A percentile compares a stretch with the other conserved stretches of the same genome.
phyloP scores from a whole-genome alignment of 2,113 vertebrate species.

The Sceloporus tristichus region DNA sequence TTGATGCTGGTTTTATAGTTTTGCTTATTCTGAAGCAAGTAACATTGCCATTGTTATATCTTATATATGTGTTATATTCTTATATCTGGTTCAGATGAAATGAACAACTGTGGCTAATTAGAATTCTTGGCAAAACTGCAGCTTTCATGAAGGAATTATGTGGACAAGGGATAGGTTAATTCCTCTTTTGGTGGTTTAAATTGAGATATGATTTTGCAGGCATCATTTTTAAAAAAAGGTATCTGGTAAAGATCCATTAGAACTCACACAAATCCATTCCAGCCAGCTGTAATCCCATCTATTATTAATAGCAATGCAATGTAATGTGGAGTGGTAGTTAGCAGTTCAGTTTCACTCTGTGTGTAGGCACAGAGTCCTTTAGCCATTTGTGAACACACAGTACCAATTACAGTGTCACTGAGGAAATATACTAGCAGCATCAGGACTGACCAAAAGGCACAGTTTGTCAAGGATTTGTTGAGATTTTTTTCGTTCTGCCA shows the following conservation, averaged over 20 bases:
- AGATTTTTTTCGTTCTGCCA: background rate
- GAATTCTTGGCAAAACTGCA: too few relatives aligned
- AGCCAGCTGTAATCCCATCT: background rate
- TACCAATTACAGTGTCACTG: background rate
- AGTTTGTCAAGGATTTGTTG: background rate
- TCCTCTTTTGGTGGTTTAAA: too few relatives aligned
- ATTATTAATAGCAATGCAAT: background rate
- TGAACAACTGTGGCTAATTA: too few relatives aligned
- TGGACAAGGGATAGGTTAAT: too few relatives aligned
- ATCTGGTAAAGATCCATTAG: background rate
- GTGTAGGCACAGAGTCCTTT: background rate
- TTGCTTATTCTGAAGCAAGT: too few relatives aligned
- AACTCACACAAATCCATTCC: background rate
- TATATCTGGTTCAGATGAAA: too few relatives aligned
- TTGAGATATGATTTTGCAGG: background rate
- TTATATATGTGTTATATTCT: too few relatives aligned
- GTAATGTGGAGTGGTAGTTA: background rate
- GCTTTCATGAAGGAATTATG: too few relatives aligned
- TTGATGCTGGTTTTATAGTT: too few relatives aligned
- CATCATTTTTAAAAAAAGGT: background rate
- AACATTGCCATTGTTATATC: too few relatives aligned
- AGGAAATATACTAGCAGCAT: constrained; percentile 8
- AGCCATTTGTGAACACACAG: background rate
- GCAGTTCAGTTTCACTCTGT: background rate
- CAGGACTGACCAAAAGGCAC: background rate